Conservation (phyloP, 2,113 vertebrate species). For the Ramphastos sulfuratus region DNA sequence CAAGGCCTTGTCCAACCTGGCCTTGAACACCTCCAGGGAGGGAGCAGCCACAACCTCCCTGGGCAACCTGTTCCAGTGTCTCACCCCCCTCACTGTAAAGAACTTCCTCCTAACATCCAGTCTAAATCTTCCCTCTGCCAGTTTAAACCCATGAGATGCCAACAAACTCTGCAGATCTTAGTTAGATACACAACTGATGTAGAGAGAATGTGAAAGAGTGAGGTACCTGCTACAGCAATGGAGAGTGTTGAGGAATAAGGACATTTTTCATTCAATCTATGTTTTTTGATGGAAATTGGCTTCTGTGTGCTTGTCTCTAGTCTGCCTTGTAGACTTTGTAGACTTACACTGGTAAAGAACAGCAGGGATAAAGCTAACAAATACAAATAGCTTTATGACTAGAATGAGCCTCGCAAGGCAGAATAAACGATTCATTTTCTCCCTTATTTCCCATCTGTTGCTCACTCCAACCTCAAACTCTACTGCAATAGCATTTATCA, state of each 20-base stretch:
- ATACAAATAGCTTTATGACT: neutral
- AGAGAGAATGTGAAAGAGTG: neutral
- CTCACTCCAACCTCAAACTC: neutral
- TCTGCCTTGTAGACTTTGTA: neutral
- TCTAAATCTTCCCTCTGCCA: no score
- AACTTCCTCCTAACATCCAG: no score
- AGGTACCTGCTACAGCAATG: neutral
- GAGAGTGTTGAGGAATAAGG: neutral
- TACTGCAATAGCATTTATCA: neutral
- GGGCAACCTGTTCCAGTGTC: no score
- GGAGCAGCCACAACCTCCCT: no score
- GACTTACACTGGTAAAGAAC: neutral
- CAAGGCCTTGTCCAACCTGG: no score
- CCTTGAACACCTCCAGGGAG: no score
- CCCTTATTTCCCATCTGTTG: neutral
- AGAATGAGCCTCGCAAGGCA: neutral
- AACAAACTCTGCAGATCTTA: neutral
- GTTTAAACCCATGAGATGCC: no score
- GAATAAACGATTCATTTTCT: neutral
- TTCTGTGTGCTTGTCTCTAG: neutral
- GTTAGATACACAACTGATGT: neutral
- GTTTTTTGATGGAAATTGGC: neutral
- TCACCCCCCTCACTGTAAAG: no score
- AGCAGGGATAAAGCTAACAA: neutral
- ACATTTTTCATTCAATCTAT: neutral